Base-by-base conservation (phyloP, 2,888 invertebrate genomes). In the Monoplex corrugatus region DNA sequence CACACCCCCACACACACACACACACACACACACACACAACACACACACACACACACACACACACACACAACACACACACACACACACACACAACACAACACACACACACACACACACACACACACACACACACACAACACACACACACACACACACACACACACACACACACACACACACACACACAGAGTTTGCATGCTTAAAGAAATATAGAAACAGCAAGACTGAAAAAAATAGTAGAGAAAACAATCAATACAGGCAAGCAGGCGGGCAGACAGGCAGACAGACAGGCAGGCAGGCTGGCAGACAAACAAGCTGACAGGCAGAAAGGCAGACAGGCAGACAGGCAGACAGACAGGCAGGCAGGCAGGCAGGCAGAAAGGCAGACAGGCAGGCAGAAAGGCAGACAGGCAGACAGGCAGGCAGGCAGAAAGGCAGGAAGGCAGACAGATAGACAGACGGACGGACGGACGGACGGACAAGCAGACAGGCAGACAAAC, bases 11-110 rank as follows among this genome's bases (percentile, higher is more conserved):
- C 43, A 45, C 28, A 43, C 35, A 75, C 75, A 38, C 75, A 75
- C 75, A 38, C 75, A 75, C 75, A 38, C 75, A 75, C 75, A 16
- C 68, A 68, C 68, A 28, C 68, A 68, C 68, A 50, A 35, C 72
- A 63, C 3, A 63, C 63, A 63, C 16, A 23, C 23, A 63, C 23
- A 23, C 63, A 63, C 23, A 23, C 23, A 63, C 16, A 23, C 3
- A 63, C 3, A 16, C 50, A 50, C 10, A 16, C 50, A 50, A 50
- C 10, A 50, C 50, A 10, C 13, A n/a, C 23, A 68, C 19, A 28
- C 28, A n/a, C 19, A 28, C 19, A 28, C 19, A 28, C 68, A n/a
- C 19, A 16, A 50, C 8, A 13, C 10, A 13, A 68, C 19, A 35
- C 32, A 75, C 32, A 35, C 32, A 75, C 1, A 35, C 6, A 75